phyloP scores from a whole-genome alignment of 2,113 vertebrate species.

The Daubentonia madagascariensis region DNA sequence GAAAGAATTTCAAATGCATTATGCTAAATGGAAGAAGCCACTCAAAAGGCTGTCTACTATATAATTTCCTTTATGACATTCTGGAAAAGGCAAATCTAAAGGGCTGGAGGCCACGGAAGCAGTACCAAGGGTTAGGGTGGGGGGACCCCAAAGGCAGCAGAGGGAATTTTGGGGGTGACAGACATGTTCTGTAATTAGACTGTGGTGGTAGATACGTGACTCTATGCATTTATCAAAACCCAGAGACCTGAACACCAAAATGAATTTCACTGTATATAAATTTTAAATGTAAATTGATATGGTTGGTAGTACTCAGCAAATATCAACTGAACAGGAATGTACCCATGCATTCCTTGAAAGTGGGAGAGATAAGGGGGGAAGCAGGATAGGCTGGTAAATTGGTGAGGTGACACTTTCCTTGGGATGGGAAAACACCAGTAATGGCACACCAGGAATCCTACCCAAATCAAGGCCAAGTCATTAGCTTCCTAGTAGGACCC shows the following conservation, averaged over 20 bases:
- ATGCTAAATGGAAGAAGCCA: not conserved
- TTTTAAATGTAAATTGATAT: not conserved
- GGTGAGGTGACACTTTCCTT: not conserved
- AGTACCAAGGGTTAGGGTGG: not conserved
- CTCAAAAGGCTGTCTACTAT: not conserved
- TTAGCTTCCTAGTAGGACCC: not conserved
- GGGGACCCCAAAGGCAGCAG: not conserved
- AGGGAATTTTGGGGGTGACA: not conserved
- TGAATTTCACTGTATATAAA: not conserved
- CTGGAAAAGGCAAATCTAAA: not conserved
- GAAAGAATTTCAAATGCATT: not conserved
- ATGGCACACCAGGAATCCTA: not conserved
- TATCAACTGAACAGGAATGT: not conserved
- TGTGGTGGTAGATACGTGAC: not conserved
- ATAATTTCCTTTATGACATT: not conserved
- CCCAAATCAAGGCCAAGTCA: not conserved
- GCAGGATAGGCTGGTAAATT: not conserved
- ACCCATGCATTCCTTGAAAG: not conserved
- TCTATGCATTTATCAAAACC: not conserved
- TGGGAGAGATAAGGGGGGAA: not conserved
- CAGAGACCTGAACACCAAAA: not conserved
- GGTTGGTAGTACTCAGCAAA: not conserved
- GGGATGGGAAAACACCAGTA: not conserved
- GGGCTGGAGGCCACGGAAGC: not conserved
- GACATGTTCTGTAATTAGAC: not conserved